These are phyloP conservation scores for Ctenochaetus hawaiiensis DNA, from an alignment of 2,797 vertebrate genomes.

Conservation along the genomic window DNA sequence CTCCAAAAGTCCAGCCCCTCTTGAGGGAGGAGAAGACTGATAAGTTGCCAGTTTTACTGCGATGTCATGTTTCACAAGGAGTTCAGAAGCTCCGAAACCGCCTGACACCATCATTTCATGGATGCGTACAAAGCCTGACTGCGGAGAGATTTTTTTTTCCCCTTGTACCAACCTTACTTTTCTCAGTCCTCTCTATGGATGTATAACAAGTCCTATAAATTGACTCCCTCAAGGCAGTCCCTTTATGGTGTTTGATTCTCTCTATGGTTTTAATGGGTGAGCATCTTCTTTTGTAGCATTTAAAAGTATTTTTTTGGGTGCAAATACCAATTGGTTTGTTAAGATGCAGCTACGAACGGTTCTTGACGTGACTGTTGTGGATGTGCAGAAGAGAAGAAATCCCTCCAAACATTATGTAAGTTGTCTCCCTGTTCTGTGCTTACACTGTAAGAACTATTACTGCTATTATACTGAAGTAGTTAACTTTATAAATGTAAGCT, in stretches of 20 bases:
- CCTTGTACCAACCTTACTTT: slow-evolving; percentile 11
- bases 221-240: neutral
- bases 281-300: slow-evolving; percentile 24
- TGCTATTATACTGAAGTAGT: neutral
- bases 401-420: slow-evolving; percentile 97
- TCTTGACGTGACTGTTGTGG: slow-evolving; percentile 92
- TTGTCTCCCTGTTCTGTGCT: slow-evolving; percentile 36
- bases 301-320: slow-evolving; percentile 17
- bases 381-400: slow-evolving; percentile 94
- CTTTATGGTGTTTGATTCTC: neutral
- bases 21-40: slow-evolving; percentile 58
- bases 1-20: slow-evolving; percentile 51
- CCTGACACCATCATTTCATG: slow-evolving; percentile 42
- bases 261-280: slow-evolving; percentile 58
- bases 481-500: neutral
- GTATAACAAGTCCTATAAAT: neutral
- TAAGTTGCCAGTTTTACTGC: slow-evolving; percentile 57
- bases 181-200: no score
- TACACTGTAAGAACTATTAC: no score
- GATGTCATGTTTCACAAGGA: slow-evolving; percentile 69
- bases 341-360: slow-evolving; percentile 91
- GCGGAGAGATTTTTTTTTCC: neutral
- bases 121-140: slow-evolving; percentile 34
- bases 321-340: slow-evolving; percentile 28
- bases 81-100: slow-evolving; percentile 45